A percentile compares a stretch with the other conserved stretches of the same genome.
phyloP scores from a whole-genome alignment of 2,888 invertebrate genomes.

The Drosophila stalkeri region DNA sequence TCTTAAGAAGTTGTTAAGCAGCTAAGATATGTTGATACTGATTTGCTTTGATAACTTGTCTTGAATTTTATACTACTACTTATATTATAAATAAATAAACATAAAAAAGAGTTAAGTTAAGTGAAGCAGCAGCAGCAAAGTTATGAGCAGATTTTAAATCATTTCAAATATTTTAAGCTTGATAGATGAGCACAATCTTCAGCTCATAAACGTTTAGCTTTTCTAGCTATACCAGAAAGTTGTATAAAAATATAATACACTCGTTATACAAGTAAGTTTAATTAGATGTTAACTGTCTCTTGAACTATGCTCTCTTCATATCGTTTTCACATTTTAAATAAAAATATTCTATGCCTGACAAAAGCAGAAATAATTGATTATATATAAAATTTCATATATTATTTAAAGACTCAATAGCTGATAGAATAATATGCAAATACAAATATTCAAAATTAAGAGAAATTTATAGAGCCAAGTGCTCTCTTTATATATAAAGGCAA shows the following conservation, averaged over 20 bases:
- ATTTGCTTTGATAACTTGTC: too few relatives aligned
- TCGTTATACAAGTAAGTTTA: not conserved
- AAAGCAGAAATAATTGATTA: not conserved
- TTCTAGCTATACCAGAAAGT: too few relatives aligned
- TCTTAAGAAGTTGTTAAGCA: too few relatives aligned
- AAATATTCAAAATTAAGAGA: not conserved
- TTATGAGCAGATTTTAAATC: not conserved
- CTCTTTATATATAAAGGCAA: too few relatives aligned
- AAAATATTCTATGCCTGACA: too few relatives aligned
- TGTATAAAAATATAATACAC: not conserved
- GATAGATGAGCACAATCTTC: not conserved
- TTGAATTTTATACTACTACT: too few relatives aligned
- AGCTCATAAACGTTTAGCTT: not conserved
- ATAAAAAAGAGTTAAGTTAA: too few relatives aligned
- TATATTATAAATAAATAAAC: too few relatives aligned
- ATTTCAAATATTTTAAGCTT: not conserved
- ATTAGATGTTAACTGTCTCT: not conserved
- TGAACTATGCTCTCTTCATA: not conserved
- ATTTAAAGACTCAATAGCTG: not conserved
- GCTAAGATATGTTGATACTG: too few relatives aligned
- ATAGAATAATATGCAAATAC: not conserved
- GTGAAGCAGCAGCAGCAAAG: not conserved
- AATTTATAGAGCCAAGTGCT: too few relatives aligned
- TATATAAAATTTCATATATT: too few relatives aligned
- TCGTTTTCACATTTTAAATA: not conserved